Evolutionary conservation across 2,113 vertebrate genomes (phyloP).

Genomic region (Tychaedon coryphoeus): DNA sequence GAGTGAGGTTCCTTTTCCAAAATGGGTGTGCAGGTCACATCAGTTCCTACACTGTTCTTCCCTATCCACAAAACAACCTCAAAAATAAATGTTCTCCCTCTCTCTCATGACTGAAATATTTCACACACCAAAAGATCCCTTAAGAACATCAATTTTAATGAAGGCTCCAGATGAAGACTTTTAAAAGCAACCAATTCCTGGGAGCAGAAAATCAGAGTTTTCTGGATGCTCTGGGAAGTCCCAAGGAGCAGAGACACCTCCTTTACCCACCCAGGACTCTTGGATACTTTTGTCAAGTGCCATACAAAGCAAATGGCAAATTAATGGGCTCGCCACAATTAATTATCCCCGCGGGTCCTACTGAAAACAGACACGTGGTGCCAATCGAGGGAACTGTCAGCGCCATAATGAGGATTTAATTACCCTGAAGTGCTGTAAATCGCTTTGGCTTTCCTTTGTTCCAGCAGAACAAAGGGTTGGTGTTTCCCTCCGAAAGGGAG

Average conservation of each 20-base stretch:
- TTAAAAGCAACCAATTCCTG: background rate
- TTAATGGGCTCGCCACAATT: background rate
- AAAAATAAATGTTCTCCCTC: background rate
- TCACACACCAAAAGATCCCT: background rate
- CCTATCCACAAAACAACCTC: background rate
- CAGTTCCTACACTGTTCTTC: background rate
- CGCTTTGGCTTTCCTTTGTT: background rate
- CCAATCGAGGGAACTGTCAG: background rate
- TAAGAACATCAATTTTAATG: background rate
- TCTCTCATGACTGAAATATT: fast-evolving
- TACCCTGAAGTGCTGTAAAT: background rate
- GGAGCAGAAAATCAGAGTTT: background rate
- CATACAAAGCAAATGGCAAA: background rate
- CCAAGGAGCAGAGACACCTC: background rate
- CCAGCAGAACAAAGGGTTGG: background rate
- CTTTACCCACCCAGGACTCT: background rate
- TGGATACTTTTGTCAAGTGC: background rate
- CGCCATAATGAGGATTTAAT: background rate
- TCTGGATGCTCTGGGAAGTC: background rate
- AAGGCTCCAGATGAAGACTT: background rate
- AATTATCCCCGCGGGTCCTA: background rate
- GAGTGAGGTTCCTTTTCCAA: background rate
- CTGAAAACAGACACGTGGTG: background rate
- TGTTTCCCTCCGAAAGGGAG: background rate
- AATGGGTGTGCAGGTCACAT: background rate